A percentile compares a stretch with the other conserved stretches of the same genome.
Conservation (phyloP, 2,113 vertebrate genomes). For the Sinocyclocheilus maitianheensis region DNA sequence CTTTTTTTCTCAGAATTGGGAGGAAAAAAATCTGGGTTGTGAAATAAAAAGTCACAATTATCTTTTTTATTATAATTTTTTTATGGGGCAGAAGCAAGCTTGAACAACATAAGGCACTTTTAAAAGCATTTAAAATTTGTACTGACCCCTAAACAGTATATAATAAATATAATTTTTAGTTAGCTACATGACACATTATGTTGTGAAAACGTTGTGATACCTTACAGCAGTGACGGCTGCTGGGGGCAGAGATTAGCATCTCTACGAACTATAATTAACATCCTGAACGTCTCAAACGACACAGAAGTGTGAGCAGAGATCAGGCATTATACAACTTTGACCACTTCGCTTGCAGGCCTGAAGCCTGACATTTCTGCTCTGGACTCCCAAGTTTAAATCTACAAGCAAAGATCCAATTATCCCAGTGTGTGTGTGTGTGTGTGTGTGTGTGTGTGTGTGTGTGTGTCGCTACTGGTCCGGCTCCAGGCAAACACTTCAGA, state of each 20-base stretch:
- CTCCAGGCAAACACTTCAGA: slow-evolving; percentile 44
- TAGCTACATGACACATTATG: not conserved
- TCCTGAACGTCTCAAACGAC: not conserved
- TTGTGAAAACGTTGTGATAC: not conserved
- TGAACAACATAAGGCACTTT: not conserved
- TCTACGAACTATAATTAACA: not conserved
- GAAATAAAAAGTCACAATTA: too few species aligned
- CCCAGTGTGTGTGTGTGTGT: not conserved
- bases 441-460: not conserved
- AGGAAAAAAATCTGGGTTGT: too few species aligned
- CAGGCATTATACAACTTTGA: too few species aligned
- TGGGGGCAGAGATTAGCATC: not conserved
- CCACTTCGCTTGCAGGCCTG: slow-evolving; percentile 12
- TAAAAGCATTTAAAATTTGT: not conserved
- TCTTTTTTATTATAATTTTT: too few species aligned
- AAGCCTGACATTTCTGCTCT: slow-evolving; percentile 38
- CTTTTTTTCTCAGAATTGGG: too few species aligned
- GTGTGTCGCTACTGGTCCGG: slow-evolving; percentile 16
- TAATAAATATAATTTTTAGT: not conserved
- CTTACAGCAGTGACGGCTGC: not conserved
- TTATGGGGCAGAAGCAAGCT: too few species aligned
- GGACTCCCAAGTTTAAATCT: slow-evolving; percentile 6
- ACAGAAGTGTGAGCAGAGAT: slow-evolving; percentile 6
- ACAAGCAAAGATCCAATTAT: slow-evolving; percentile 47
- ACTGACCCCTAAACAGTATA: not conserved